These are phyloP conservation scores for Podiceps cristatus DNA, from an alignment of 2,113 vertebrate species.

Conservation along the genomic window DNA sequence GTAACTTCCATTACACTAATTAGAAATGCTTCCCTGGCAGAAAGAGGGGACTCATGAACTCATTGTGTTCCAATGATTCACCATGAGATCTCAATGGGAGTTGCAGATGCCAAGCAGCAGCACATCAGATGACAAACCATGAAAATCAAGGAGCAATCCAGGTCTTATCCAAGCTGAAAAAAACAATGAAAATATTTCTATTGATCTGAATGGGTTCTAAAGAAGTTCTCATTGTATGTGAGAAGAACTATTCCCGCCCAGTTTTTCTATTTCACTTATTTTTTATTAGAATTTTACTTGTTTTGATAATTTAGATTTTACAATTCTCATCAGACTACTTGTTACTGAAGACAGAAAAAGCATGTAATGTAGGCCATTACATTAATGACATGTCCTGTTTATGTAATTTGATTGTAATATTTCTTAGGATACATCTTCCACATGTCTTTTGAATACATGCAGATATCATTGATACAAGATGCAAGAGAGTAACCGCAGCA, in stretches of 20 bases:
- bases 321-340: background rate
- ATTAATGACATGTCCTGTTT: background rate
- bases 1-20: conserved; percentile 45
- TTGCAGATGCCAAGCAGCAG: background rate
- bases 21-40: background rate
- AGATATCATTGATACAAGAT: background rate
- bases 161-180: background rate
- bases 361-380: background rate
- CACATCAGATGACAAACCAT: background rate
- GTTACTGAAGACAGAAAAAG: background rate
- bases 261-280: background rate
- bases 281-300: background rate
- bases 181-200: background rate
- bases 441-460: background rate
- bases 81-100: background rate
- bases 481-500: background rate
- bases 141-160: background rate
- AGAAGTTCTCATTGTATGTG: background rate
- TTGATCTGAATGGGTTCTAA: background rate
- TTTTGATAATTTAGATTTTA: background rate
- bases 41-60: background rate
- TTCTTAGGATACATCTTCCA: background rate
- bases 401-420: background rate
- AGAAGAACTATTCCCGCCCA: background rate
- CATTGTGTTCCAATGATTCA: background rate